These are phyloP conservation scores for Fukomys damarensis DNA, from an alignment of 2,113 vertebrate genomes.

Conservation along the genomic window DNA sequence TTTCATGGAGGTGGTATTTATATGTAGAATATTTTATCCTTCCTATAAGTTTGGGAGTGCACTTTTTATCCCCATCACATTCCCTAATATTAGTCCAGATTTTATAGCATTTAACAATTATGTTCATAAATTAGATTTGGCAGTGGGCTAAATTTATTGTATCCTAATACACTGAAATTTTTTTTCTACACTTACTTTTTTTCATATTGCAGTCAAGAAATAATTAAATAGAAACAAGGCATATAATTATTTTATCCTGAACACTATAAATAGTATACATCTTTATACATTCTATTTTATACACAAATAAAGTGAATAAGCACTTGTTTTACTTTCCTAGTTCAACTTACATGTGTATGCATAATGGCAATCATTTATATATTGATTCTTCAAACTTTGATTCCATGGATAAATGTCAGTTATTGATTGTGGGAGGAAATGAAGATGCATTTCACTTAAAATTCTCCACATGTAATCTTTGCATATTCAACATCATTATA, in stretches of 20 bases:
- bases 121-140: neutral
- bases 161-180: neutral
- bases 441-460: neutral
- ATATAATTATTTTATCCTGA: neutral
- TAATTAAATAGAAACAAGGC: neutral
- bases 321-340: neutral
- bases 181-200: neutral
- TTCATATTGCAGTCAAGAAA: neutral
- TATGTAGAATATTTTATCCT: neutral
- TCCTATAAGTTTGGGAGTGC: neutral
- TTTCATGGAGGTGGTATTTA: neutral
- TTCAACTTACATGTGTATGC: neutral
- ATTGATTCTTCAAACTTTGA: neutral
- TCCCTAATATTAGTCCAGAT: neutral
- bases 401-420: neutral
- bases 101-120: neutral
- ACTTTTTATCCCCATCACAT: fast-evolving
- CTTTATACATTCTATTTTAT: neutral
- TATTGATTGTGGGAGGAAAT: neutral
- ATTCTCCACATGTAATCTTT: neutral
- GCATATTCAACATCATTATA: neutral
- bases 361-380: neutral
- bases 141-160: neutral
- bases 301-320: neutral
- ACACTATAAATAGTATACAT: neutral